A percentile compares a stretch with the other conserved stretches of the same genome.
These are phyloP conservation scores for Mus spicilegus DNA, from an alignment of 2,113 vertebrate species.

Conservation along the genomic window DNA sequence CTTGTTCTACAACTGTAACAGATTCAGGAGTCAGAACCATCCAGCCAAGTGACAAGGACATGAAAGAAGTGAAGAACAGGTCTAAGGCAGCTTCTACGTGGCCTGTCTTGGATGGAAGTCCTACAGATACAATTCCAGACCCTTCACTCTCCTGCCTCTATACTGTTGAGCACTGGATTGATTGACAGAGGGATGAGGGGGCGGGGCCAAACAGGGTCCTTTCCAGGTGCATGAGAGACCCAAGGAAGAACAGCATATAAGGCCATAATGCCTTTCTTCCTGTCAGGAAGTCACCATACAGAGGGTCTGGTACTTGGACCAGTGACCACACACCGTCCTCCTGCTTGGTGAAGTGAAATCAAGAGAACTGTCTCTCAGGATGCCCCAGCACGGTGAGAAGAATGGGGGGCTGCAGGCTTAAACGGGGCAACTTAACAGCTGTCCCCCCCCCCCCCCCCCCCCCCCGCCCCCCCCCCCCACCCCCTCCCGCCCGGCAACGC, in stretches of 20 bases:
- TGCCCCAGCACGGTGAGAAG: not conserved
- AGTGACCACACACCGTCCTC: not conserved
- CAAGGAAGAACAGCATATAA: not conserved
- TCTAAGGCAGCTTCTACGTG: not conserved
- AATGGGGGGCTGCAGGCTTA: not conserved
- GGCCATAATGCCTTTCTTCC: not conserved
- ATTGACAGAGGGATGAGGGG: not conserved
- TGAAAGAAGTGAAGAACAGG: not conserved
- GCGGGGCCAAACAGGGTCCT: not conserved
- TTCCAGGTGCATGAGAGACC: not conserved
- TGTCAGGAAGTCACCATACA: not conserved
- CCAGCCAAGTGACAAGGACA: not conserved
- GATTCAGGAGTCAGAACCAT: no score
- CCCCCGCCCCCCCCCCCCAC: no score
- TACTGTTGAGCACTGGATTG: not conserved
- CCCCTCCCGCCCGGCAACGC: no score
- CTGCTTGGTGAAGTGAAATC: not conserved
- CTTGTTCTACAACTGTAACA: not conserved
- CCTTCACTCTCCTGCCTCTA: not conserved
- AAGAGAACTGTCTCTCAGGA: not conserved
- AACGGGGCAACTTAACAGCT: not conserved
- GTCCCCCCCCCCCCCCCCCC: no score
- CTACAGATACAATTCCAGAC: not conserved
- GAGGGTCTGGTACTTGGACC: not conserved
- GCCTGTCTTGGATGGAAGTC: not conserved